Evolutionary conservation across 2,797 vertebrate genomes (phyloP).

Genomic region (Danio jaintianensis): DNA sequence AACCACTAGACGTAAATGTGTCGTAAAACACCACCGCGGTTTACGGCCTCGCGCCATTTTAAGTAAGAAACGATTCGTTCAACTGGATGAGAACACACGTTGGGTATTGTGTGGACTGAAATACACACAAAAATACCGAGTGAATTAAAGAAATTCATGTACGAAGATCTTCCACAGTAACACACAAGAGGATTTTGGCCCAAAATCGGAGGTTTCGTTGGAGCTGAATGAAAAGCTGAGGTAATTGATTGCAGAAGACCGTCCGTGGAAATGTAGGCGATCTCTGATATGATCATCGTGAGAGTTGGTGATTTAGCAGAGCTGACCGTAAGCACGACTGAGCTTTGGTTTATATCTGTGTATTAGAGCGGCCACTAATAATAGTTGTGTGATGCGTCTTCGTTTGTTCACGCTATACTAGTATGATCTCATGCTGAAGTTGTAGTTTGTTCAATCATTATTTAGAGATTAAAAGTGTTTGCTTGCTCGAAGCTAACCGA

Average conservation of each 20-base stretch:
- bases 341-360: background rate
- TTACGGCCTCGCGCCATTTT: slow-evolving; percentile 80
- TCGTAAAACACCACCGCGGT: slow-evolving; percentile 44
- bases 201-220: slow-evolving; percentile 18
- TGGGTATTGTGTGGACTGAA: slow-evolving; percentile 11
- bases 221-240: slow-evolving; percentile 69
- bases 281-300: slow-evolving; percentile 51
- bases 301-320: background rate
- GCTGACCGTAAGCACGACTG: background rate
- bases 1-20: background rate
- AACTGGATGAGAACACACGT: background rate
- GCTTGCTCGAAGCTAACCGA: background rate
- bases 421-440: background rate
- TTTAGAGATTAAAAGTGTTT: background rate
- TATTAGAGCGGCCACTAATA: background rate
- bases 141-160: background rate
- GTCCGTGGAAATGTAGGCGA: slow-evolving; percentile 14
- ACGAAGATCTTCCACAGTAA: background rate
- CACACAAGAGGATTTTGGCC: slow-evolving; percentile 15
- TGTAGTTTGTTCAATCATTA: background rate
- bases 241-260: slow-evolving; percentile 59
- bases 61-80: slow-evolving; percentile 29
- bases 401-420: background rate
- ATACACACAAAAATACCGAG: background rate
- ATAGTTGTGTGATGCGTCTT: background rate